These are phyloP conservation scores for Blastobasis adustella DNA, from an alignment of 2,888 invertebrate species.

Conservation along the genomic window DNA sequence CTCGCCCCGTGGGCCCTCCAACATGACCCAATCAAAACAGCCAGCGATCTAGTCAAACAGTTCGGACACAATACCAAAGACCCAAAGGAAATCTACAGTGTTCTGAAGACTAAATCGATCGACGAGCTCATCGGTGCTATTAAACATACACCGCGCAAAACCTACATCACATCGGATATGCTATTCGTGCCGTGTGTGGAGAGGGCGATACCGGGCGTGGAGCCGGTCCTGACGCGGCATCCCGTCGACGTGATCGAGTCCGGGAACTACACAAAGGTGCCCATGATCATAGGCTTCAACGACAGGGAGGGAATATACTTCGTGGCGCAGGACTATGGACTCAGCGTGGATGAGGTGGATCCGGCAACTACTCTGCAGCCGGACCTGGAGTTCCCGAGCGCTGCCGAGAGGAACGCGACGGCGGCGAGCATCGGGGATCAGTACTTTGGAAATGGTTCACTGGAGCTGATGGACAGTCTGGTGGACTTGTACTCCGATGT, in stretches of 20 bases:
- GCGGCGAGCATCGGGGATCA: conserved; percentile 34
- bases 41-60: conserved; percentile 44
- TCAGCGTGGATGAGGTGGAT: conserved; percentile 35
- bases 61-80: conserved; percentile 52
- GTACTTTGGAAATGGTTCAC: conserved; percentile 47
- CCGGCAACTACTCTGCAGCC: conserved; percentile 32
- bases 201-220: conserved; percentile 46
- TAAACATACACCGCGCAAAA: conserved; percentile 44
- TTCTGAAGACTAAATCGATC: conserved; percentile 41
- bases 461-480: conserved; percentile 55
- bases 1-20: conserved; percentile 57
- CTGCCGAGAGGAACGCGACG: conserved; percentile 40
- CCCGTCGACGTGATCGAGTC: conserved; percentile 45
- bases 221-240: conserved; percentile 45
- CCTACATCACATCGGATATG: conserved; percentile 44
- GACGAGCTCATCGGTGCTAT: conserved; percentile 45
- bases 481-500: conserved; percentile 60
- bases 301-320: conserved; percentile 62
- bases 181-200: conserved; percentile 60
- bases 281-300: conserved; percentile 61
- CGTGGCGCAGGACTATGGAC: conserved; percentile 50
- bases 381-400: conserved; percentile 49
- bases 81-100: conserved; percentile 46
- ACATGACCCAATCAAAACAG: conserved; percentile 48
- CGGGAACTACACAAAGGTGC: conserved; percentile 57